Evolutionary conservation across 2,113 vertebrate genomes (phyloP), one percentile per base, ranked within the genome.

Genomic region (Leiothrix lutea): DNA sequence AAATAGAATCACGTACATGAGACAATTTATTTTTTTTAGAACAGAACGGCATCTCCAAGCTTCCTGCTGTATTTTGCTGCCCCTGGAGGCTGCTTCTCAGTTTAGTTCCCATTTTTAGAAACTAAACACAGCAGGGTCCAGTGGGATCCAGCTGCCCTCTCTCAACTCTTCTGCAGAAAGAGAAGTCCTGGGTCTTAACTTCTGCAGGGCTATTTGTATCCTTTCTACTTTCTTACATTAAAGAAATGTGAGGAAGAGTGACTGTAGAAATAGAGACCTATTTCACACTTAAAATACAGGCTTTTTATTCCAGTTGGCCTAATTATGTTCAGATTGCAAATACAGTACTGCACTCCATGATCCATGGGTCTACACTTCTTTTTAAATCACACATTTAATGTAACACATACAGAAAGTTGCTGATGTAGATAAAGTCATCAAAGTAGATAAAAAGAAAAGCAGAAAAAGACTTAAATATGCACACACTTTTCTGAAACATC

Each of bases 101-200:
- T 94, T 94, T 48, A 94, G 72, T 94, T 95, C 75, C 95, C 75
- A 96, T 95, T 96, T 96, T 93, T 95, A 96, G 96, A 93, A 95
- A 80, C 88, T 77, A 54, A 96, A 77, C 95, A 65, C 96, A 96
- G 95, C 95, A 74, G 93, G 94, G 92, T 95, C 94, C 94, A 95
- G 95, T 97, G 96, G 94, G 96, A 97, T 97, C 88, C 93, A 95
- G 88, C 90, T 96, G 95, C 95, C 93, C 95, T 96, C 72, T 91
- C 82, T 96, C 90, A 96, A 80, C 94, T 95, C 56, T 78, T 77
- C 56, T 71, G 38, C 56, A 71, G 67, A 58, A 42, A 89, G 74
- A 53, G 44, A 50, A 45, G 61, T 83, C 58, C 71, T 74, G 75
- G 54, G 45, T 93, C 67, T 73, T 90, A 86, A 80, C 50, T 90